These are phyloP conservation scores for Beroe ovata DNA, from an alignment of 37 sponge, comb jelly and placozoan species.

Conservation along the genomic window DNA sequence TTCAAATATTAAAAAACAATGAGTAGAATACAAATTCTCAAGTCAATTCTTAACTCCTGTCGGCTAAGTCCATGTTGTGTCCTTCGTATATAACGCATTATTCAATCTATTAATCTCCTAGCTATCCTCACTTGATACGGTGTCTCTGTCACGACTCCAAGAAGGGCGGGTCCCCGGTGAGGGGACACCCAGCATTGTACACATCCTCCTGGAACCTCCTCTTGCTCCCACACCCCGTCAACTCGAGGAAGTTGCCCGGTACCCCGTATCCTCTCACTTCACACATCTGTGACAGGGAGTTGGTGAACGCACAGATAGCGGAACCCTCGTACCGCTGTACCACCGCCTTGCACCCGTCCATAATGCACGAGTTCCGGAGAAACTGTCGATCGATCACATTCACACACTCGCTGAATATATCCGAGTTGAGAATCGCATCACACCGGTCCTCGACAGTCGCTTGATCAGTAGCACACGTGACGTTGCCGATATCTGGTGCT, in stretches of 20 bases:
- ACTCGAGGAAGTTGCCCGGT: constrained; percentile 9
- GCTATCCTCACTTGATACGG: too few species aligned
- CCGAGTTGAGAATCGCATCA: constrained; percentile 12
- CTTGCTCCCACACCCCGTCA: background rate
- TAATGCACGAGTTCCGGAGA: constrained; percentile 25
- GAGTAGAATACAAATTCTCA: too few species aligned
- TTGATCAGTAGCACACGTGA: background rate
- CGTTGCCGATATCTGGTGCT: background rate
- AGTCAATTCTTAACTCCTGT: too few species aligned
- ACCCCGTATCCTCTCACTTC: background rate
- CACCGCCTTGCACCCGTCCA: constrained; percentile 4
- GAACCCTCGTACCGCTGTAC: constrained; percentile 3
- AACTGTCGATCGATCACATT: background rate
- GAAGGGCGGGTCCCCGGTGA: constrained; percentile 38
- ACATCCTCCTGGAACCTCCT: constrained; percentile 36
- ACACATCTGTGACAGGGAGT: constrained; percentile 25
- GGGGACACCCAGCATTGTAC: constrained; percentile 43
- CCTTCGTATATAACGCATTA: too few species aligned
- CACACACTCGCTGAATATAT: background rate
- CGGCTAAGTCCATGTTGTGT: too few species aligned
- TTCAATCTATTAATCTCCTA: too few species aligned
- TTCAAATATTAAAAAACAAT: too few species aligned
- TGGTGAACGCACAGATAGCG: constrained; percentile 2
- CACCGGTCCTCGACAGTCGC: background rate
- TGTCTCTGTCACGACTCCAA: too few species aligned